Evolutionary conservation across 2,888 invertebrate genomes (phyloP), one percentile per base, ranked within the genome.

Genomic region (Athetis lepigone): DNA sequence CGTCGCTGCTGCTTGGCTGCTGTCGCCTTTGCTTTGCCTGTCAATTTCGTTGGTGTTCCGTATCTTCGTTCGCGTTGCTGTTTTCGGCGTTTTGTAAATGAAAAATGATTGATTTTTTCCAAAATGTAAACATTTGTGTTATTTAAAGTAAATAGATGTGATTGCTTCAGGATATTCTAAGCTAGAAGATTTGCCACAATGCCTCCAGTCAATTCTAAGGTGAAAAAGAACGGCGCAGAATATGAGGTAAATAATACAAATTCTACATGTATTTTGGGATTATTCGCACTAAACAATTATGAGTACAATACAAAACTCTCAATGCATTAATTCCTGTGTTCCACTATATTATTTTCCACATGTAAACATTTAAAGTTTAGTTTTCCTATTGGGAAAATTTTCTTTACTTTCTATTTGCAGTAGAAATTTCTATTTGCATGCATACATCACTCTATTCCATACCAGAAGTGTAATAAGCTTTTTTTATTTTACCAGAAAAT

Each of bases 191-290:
- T 45, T 64, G 58, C 43, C 73, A 89, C 77, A 60, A 95, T 95
- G 95, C 95, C 94, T 79, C 95, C 95, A 74, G 89, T 95, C 57
- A 94, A 94, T 86, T 92, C 94, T 60, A 94, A 94, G 83, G 83
- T 88, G 69, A 94, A 93, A 85, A 94, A 94, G 88, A 87, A 89
- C 87, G 91, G 92, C 81, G 90, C 92, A 82, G 94, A 95, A 81
- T 95, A 94, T 76, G 94, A 94, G 94, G 95, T 95, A 92, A 91
- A 85, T 84, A 85, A 81, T 81, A 72, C 62, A 65, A 70, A 46
- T 75, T 0, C 18, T 63, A 2, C 7, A 36, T 36, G 6, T 54
- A 23, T 40, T 39, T 0, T 18, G 29, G 6, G 51, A 56, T 45
- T 25, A 51, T 56, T 46, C 45, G 29, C 0, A 52, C 27, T 6